These are phyloP conservation scores for Apodemia hepburni DNA, from an alignment of 2,888 invertebrate genomes.

Conservation along the genomic window DNA sequence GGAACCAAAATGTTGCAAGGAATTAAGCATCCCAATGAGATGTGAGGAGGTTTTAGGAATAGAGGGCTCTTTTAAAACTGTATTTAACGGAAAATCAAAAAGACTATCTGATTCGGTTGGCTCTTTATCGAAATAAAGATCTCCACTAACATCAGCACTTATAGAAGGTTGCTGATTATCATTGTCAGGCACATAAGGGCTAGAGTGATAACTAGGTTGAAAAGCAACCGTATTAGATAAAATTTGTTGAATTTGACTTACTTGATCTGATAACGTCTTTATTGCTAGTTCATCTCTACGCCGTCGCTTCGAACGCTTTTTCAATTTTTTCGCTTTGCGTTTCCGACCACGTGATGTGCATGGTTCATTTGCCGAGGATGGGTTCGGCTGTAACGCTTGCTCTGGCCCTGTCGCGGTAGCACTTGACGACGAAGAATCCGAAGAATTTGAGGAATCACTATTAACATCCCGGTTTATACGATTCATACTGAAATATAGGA, in stretches of 20 bases:
- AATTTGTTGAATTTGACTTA: background rate
- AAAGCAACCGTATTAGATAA: background rate
- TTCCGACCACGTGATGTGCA: background rate
- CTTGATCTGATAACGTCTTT: background rate
- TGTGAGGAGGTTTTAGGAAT: background rate
- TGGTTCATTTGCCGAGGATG: background rate
- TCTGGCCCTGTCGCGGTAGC: background rate
- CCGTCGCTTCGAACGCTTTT: background rate
- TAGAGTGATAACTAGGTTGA: constrained; percentile 5
- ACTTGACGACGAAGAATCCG: background rate
- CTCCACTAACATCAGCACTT: background rate
- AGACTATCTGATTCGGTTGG: background rate
- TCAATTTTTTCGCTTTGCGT: background rate
- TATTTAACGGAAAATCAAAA: constrained; percentile 1
- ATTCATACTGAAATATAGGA: background rate
- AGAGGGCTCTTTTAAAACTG: background rate
- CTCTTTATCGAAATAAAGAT: background rate
- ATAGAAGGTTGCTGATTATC: background rate
- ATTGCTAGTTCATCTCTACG: background rate
- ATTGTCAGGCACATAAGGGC: background rate
- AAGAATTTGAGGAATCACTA: too few species aligned
- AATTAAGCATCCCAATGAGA: background rate
- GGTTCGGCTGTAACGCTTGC: background rate
- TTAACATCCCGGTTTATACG: background rate
- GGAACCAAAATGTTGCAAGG: constrained; percentile 3